Evolutionary conservation across 2,797 vertebrate genomes (phyloP).

Genomic region (Lateolabrax maculatus): DNA sequence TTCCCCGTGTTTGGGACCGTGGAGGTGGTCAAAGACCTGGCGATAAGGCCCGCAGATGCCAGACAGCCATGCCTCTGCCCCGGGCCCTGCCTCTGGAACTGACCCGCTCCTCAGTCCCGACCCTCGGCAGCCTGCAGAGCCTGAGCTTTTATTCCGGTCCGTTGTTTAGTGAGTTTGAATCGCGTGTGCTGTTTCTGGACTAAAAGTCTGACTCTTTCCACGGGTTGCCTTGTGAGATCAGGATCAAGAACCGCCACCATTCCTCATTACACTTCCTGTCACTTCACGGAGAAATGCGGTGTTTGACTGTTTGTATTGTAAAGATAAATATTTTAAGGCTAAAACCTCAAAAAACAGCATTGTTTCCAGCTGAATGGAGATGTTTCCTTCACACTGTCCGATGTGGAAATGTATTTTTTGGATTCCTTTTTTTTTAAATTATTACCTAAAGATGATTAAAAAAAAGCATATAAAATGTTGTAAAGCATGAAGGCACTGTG

Average conservation of each 20-base stretch:
- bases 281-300: conserved; percentile 45
- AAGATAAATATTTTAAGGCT: conserved; percentile 28
- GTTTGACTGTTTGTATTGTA: conserved; percentile 51
- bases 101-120: conserved; percentile 44
- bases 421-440: not conserved
- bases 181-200: conserved; percentile 29
- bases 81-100: conserved; percentile 84
- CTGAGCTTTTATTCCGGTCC: conserved; percentile 26
- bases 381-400: not conserved
- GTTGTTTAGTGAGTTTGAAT: conserved; percentile 23
- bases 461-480: not conserved
- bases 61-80: conserved; percentile 83
- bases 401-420: conserved; percentile 8
- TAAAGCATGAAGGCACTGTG: conserved; percentile 26
- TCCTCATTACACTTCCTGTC: conserved; percentile 39
- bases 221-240: conserved; percentile 26
- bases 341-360: conserved; percentile 19
- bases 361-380: conserved; percentile 13
- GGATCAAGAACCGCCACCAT: conserved; percentile 27
- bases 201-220: conserved; percentile 9
- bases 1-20: conserved; percentile 86
- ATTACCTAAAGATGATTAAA: conserved; percentile 10
- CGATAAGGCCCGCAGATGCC: conserved; percentile 72
- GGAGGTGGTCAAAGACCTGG: conserved; percentile 84
- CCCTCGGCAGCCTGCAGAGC: conserved; percentile 28